These are phyloP conservation scores for Ciconia maguari DNA, from an alignment of 2,113 vertebrate species.

Conservation along the genomic window DNA sequence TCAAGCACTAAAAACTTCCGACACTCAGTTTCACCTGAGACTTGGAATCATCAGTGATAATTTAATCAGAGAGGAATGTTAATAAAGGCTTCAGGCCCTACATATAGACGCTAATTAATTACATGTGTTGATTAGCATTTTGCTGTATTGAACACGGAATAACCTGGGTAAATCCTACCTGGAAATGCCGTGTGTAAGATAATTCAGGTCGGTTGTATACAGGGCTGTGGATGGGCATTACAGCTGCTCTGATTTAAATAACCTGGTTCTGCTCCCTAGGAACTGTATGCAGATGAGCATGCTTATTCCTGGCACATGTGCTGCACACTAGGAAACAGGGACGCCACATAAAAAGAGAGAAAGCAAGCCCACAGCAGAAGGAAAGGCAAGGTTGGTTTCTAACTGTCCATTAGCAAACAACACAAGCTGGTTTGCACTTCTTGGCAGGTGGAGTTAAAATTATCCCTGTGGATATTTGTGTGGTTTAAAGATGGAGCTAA, in stretches of 20 bases:
- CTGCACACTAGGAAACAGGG: background rate
- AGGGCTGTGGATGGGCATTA: background rate
- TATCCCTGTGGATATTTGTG: background rate
- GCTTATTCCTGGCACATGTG: background rate
- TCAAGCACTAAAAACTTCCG: constrained; percentile 10
- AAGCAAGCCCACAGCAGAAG: background rate
- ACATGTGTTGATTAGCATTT: constrained; percentile 47
- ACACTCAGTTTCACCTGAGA: constrained; percentile 50
- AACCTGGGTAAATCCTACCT: background rate
- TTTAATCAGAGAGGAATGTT: constrained; percentile 64
- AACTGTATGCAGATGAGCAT: rapidly evolving
- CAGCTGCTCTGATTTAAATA: background rate
- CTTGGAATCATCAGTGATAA: constrained; percentile 55
- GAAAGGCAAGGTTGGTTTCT: background rate
- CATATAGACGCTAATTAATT: constrained; percentile 54
- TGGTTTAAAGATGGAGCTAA: background rate
- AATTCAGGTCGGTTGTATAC: background rate
- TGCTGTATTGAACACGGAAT: background rate
- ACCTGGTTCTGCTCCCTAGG: background rate
- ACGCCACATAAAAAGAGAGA: background rate
- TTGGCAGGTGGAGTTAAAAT: background rate
- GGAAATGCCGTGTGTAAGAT: constrained; percentile 19
- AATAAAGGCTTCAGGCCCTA: constrained; percentile 44
- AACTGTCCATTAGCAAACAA: background rate
- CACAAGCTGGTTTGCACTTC: background rate